These are phyloP conservation scores for Mesoclemmys tuberculata DNA, from an alignment of 2,113 vertebrate genomes.

Conservation along the genomic window DNA sequence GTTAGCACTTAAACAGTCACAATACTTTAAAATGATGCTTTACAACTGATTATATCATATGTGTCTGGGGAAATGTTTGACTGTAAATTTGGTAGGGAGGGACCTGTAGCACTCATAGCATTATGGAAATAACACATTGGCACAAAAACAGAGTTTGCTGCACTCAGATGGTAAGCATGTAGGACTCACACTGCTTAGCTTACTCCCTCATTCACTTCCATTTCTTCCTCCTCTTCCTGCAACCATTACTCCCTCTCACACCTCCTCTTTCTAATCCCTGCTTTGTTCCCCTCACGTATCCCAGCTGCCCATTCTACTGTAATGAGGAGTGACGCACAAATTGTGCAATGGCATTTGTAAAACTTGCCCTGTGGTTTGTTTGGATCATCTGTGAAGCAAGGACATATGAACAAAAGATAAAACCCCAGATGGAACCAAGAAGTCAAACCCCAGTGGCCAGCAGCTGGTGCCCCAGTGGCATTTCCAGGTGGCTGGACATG, in stretches of 20 bases:
- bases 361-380: neutral
- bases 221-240: neutral
- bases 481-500: neutral
- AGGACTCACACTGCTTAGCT: neutral
- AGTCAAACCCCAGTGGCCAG: neutral
- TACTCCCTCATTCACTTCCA: neutral
- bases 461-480: neutral
- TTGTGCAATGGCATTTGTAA: neutral
- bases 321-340: neutral
- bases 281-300: neutral
- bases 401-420: neutral
- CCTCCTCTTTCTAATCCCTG: neutral
- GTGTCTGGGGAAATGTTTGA: neutral
- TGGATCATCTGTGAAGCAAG: neutral
- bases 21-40: neutral
- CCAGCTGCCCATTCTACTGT: neutral
- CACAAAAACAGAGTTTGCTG: neutral
- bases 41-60: neutral
- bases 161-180: neutral
- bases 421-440: neutral
- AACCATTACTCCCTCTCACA: neutral
- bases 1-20: neutral
- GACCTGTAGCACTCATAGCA: neutral
- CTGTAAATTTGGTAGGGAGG: neutral
- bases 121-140: neutral